phyloP scores from a whole-genome alignment of 2,113 vertebrate species.

The Phasianus colchicus region DNA sequence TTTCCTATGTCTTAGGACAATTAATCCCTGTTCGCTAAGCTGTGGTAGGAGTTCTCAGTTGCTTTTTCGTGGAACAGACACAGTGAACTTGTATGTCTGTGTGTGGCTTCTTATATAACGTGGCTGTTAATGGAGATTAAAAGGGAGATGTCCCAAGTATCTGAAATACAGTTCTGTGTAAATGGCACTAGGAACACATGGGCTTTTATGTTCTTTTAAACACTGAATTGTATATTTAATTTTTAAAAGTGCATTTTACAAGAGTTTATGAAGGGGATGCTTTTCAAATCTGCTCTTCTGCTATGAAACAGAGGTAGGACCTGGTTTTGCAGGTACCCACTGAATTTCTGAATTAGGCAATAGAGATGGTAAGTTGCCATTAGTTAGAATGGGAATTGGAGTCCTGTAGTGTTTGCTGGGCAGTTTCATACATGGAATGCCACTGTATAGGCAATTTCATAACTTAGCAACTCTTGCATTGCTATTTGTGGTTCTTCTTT shows the following conservation, averaged over 20 bases:
- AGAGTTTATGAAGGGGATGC: not conserved
- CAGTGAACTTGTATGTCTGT: not conserved
- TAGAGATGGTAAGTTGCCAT: not conserved
- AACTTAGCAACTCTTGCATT: not conserved
- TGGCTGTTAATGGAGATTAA: not conserved
- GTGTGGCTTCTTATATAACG: not conserved
- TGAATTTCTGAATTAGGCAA: not conserved
- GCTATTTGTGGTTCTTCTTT: not conserved
- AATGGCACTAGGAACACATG: not conserved
- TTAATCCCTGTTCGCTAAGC: not conserved
- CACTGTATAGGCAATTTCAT: not conserved
- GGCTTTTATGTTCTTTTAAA: not conserved
- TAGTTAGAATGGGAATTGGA: not conserved
- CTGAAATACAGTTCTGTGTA: not conserved
- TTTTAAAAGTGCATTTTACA: not conserved
- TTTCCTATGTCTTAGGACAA: not conserved
- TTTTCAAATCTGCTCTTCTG: not conserved
- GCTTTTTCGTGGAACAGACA: not conserved
- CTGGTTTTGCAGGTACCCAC: not conserved
- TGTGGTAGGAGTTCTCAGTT: not conserved
- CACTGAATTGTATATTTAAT: too few species aligned
- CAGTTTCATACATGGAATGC: fast-evolving
- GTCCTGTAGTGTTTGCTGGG: not conserved
- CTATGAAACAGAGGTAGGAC: not conserved
- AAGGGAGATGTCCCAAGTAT: not conserved